Evolutionary conservation across 2,888 invertebrate genomes (phyloP).

Genomic region (Stenodera caucasica): DNA sequence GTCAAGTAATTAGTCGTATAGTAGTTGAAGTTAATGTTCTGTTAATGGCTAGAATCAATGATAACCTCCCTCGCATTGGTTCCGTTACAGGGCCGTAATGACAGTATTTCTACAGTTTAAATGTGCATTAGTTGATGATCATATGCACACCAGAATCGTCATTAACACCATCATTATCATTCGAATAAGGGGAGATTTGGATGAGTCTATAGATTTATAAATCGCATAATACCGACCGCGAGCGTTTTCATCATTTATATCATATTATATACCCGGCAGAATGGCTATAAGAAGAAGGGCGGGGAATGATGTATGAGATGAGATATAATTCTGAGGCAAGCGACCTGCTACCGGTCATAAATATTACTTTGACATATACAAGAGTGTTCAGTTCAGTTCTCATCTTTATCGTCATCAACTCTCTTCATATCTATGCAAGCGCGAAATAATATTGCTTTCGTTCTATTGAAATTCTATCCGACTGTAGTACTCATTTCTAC

Average conservation of each 20-base stretch:
- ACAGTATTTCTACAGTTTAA: too few species aligned
- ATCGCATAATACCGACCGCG: constrained; percentile 23
- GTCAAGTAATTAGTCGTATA: too few species aligned
- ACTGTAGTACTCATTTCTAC: not conserved
- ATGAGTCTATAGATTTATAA: constrained; percentile 24
- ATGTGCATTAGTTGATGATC: not conserved
- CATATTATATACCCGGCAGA: constrained; percentile 7
- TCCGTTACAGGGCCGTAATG: too few species aligned
- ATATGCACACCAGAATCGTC: not conserved
- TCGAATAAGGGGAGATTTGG: not conserved
- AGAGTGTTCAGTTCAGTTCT: constrained; percentile 14
- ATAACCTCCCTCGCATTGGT: too few species aligned
- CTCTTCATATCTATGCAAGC: constrained; percentile 32
- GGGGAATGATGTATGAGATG: constrained; percentile 31
- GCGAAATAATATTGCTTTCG: constrained; percentile 32
- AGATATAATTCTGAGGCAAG: constrained; percentile 28
- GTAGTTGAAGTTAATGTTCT: too few species aligned
- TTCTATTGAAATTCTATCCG: constrained; percentile 6
- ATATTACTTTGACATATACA: constrained; percentile 33
- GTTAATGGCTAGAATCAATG: too few species aligned
- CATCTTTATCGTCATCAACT: constrained; percentile 18
- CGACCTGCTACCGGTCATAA: constrained; percentile 31
- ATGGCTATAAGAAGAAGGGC: constrained; percentile 20
- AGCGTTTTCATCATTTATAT: constrained; percentile 28
- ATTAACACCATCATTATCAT: not conserved